Percentiles rank a stretch among this genome's conserved stretches.
phyloP scores from a whole-genome alignment of 2,888 invertebrate species.

The Drosophila differens region DNA sequence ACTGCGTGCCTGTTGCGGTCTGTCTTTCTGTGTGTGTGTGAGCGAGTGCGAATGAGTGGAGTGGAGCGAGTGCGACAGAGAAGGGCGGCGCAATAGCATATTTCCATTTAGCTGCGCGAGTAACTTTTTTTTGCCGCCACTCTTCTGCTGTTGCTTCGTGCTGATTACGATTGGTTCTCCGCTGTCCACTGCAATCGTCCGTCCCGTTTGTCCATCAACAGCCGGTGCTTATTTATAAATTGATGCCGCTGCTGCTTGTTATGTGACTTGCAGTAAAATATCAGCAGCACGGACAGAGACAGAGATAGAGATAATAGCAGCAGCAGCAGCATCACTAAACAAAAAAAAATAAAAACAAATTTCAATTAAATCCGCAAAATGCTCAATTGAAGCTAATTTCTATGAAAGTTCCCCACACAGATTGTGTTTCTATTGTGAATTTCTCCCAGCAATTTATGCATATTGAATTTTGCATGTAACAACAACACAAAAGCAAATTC shows the following conservation, averaged over 20 bases:
- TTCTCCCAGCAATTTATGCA: conserved; percentile 60
- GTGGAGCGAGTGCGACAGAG: conserved; percentile 21
- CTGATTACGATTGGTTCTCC: conserved; percentile 52
- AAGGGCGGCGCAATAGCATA: conserved; percentile 43
- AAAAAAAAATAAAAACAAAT: conserved; percentile 35
- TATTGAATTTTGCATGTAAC: conserved; percentile 55
- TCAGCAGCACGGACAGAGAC: not conserved
- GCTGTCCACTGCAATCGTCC: conserved; percentile 28
- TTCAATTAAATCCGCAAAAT: conserved; percentile 71
- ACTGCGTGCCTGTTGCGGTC: conserved; percentile 35
- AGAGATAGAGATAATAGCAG: conserved; percentile 25
- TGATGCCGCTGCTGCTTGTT: conserved; percentile 47
- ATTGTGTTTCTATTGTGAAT: conserved; percentile 40
- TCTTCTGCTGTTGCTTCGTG: conserved; percentile 29
- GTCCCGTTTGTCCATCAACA: conserved; percentile 12
- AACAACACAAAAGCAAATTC: not conserved
- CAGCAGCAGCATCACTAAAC: conserved; percentile 37
- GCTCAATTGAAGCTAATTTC: conserved; percentile 76
- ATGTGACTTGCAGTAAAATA: conserved; percentile 30
- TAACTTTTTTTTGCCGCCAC: conserved; percentile 55
- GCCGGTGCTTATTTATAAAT: conserved; percentile 65
- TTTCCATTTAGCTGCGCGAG: conserved; percentile 74
- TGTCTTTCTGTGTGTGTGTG: conserved; percentile 27
- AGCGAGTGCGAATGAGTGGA: conserved; percentile 14
- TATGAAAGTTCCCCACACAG: conserved; percentile 35